These are phyloP conservation scores for Macrochelys suwanniensis DNA, from an alignment of 2,797 vertebrate genomes.

Conservation along the genomic window DNA sequence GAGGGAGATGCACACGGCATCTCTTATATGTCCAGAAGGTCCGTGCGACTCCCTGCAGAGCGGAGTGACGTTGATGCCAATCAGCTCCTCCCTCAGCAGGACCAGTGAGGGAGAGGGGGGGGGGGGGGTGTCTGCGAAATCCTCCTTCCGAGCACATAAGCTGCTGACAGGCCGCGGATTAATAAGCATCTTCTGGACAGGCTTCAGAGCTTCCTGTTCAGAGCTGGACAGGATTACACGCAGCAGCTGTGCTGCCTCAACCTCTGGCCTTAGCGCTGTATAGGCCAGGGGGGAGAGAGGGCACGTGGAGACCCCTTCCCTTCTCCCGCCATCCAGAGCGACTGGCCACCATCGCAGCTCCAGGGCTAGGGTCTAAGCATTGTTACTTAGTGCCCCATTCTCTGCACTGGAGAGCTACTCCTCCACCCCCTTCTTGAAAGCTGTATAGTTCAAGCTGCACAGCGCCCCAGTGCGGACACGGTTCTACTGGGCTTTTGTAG, in stretches of 20 bases:
- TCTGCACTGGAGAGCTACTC: not conserved
- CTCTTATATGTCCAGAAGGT: not conserved
- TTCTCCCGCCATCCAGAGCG: not conserved
- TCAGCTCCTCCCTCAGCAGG: not conserved
- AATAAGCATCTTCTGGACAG: slow-evolving; percentile 25
- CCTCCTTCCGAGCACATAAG: not conserved
- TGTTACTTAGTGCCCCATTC: too few species aligned
- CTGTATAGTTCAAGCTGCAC: too few species aligned
- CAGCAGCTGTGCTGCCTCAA: not conserved
- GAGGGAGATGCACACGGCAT: not conserved
- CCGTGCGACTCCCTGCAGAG: not conserved
- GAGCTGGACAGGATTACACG: slow-evolving; percentile 56
- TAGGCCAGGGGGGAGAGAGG: not conserved
- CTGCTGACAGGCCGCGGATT: not conserved
- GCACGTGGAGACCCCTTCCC: not conserved
- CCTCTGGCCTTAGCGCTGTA: not conserved
- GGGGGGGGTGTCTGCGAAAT: not conserved
- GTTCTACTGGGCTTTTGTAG: not conserved
- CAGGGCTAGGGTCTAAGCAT: not conserved
- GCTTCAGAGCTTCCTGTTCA: not conserved
- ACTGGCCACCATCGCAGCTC: not conserved
- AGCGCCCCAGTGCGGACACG: not conserved
- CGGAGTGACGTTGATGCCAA: fast-evolving
- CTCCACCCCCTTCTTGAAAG: not conserved
- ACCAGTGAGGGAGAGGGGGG: too few species aligned